Conservation (phyloP, 2,113 vertebrate genomes). For the Larimichthys crocea region DNA sequence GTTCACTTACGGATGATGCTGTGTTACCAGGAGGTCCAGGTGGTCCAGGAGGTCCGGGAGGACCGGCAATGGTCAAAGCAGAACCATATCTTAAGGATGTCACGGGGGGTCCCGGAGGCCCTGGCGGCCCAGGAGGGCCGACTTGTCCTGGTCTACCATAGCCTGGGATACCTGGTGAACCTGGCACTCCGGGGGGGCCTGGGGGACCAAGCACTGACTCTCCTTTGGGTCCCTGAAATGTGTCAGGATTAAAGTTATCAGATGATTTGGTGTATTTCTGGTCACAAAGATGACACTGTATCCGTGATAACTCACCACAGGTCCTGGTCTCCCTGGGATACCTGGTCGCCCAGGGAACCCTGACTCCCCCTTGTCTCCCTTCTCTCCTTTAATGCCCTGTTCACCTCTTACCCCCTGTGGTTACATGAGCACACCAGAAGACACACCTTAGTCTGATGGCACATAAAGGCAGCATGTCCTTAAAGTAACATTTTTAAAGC, state of each 20-base stretch:
- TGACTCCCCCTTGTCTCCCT: slow-evolving; percentile 89
- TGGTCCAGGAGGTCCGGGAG: slow-evolving; percentile 90
- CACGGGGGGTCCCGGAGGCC: slow-evolving; percentile 85
- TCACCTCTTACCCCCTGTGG: slow-evolving; percentile 83
- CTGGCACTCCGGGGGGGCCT: slow-evolving; percentile 89
- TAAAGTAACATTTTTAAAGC: background rate
- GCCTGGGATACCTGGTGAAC: slow-evolving; percentile 89
- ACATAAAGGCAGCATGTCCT: background rate
- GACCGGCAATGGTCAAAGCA: slow-evolving; percentile 87
- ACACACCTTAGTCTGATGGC: background rate
- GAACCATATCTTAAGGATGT: slow-evolving; percentile 84
- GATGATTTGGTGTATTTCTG: background rate
- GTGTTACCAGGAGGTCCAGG: slow-evolving; percentile 82
- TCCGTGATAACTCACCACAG: slow-evolving; percentile 83
- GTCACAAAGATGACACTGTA: background rate
- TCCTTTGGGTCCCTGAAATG: slow-evolving; percentile 92
- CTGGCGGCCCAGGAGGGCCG: slow-evolving; percentile 90
- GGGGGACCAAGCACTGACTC: slow-evolving; percentile 87
- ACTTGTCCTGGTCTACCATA: slow-evolving; percentile 89
- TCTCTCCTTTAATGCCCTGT: slow-evolving; percentile 84
- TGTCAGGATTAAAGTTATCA: background rate
- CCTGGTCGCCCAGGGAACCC: slow-evolving; percentile 85
- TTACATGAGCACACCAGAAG: slow-evolving; percentile 9
- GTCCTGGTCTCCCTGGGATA: slow-evolving; percentile 86
- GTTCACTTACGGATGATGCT: slow-evolving; percentile 85